phyloP scores from a whole-genome alignment of 2,113 vertebrate genomes.

The Nanorana parkeri region DNA sequence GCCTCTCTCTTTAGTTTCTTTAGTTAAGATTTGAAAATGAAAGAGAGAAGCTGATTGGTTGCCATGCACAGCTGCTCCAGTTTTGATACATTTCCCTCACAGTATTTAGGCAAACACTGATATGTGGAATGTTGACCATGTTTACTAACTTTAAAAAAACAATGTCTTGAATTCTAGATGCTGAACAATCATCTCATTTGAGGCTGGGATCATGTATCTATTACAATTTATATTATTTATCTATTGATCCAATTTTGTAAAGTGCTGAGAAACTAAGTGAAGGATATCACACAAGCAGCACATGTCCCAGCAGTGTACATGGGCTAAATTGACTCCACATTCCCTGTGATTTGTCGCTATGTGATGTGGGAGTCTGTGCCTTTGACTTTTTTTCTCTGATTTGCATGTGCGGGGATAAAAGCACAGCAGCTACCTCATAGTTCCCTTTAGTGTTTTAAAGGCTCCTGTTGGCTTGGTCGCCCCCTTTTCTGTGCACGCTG shows the following conservation, averaged over 20 bases:
- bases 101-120: too few species aligned
- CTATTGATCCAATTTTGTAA: not conserved
- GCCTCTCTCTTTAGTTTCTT: too few species aligned
- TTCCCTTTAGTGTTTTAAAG: conserved; percentile 12
- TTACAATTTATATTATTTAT: too few species aligned
- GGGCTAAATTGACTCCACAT: not conserved
- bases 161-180: too few species aligned
- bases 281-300: not conserved
- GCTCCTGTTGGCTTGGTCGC: conserved; percentile 27
- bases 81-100: too few species aligned
- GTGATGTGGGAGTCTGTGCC: not conserved
- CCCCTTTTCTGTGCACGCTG: conserved; percentile 26
- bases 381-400: conserved; percentile 28
- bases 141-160: too few species aligned
- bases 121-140: too few species aligned
- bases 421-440: not conserved
- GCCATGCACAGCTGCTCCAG: too few species aligned
- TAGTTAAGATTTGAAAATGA: too few species aligned
- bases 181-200: too few species aligned
- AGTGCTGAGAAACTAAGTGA: not conserved
- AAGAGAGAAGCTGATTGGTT: too few species aligned
- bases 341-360: not conserved
- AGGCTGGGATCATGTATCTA: too few species aligned
- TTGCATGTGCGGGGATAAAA: conserved; percentile 24
- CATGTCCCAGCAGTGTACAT: not conserved